Percentiles rank a stretch among this genome's conserved stretches.
Conservation (phyloP, 2,113 vertebrate genomes). For the Felis catus region F.catus_Fca126_mat1.0 CM031418.1:90405001-90405500, state of each 20-base stretch:
- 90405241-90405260: background rate
- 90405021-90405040: background rate
- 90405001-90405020: background rate
- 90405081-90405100: conserved; percentile 17
- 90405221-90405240: background rate
- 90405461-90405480: background rate
- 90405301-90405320: background rate
- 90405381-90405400: background rate
- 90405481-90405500: background rate
- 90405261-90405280: background rate
- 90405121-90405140: background rate
- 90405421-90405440: background rate
- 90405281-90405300: background rate
- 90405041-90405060: background rate
- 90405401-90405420: background rate
- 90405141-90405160: background rate
- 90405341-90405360: background rate
- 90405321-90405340: background rate
- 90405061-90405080: background rate
- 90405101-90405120: conserved; percentile 9
- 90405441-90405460: background rate
- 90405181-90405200: background rate
- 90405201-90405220: background rate
- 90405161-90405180: background rate
- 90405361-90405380: background rate